Evolutionary conservation across 1,140 invertebrate species (phyloP).

Genomic region (Mylabris phalerata): DNA sequence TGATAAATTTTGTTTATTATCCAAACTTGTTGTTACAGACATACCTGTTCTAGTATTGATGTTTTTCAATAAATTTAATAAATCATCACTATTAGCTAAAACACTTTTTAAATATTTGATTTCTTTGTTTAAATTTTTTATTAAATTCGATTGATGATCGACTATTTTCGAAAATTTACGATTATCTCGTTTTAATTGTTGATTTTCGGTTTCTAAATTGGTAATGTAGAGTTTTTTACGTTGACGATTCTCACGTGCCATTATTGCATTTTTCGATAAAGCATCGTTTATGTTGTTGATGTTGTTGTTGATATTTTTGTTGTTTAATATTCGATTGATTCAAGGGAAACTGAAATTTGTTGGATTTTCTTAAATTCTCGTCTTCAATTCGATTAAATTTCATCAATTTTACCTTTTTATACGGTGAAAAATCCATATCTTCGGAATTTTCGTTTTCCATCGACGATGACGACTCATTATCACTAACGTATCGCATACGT

Average conservation of each 20-base stretch:
- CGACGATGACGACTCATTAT: conserved; percentile 13
- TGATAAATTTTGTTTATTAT: conserved; percentile 18
- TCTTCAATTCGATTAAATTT: background rate
- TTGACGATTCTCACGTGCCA: conserved; percentile 52
- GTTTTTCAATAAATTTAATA: conserved; percentile 43
- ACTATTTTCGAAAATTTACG: conserved; percentile 43
- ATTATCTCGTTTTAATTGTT: conserved; percentile 43
- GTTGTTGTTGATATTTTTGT: conserved; percentile 17
- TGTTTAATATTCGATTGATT: conserved; percentile 6
- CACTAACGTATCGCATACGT: conserved; percentile 25
- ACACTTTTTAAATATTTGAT: conserved; percentile 48
- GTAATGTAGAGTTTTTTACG: conserved; percentile 52
- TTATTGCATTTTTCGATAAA: conserved; percentile 46
- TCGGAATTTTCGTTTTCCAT: conserved; percentile 20
- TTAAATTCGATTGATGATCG: conserved; percentile 43
- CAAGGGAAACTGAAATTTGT: background rate
- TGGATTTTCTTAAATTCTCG: background rate
- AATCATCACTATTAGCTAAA: conserved; percentile 46
- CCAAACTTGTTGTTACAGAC: conserved; percentile 31
- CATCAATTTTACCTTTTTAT: conserved; percentile 18
- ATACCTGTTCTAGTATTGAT: conserved; percentile 38
- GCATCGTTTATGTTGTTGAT: conserved; percentile 21
- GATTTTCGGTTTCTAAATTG: conserved; percentile 47
- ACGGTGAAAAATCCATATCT: background rate
- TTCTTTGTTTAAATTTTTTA: conserved; percentile 45